Base-by-base conservation (phyloP, 2,113 vertebrate species). In the Brachyhypopomus gauderio region DNA sequence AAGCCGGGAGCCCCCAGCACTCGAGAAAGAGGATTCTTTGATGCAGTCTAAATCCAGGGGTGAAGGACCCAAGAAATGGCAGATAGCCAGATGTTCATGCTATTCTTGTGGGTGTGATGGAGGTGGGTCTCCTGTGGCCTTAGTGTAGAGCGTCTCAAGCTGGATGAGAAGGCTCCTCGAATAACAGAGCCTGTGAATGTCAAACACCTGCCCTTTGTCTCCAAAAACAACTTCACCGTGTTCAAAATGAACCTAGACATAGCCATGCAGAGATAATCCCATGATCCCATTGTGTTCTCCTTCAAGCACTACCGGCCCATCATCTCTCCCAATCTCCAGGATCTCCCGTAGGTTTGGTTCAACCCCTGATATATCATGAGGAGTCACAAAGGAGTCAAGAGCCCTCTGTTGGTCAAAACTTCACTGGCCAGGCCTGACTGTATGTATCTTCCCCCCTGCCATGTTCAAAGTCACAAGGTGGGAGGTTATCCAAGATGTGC, bases 381-480 rank as follows among this genome's bases (percentile, higher is more conserved):
- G 62, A 63, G 45, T n/a, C 70, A 23, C 27, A 7, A 20, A 58
- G 69, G 72, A 84, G 92, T 92, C 93, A 93, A 90, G 92, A 86
- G 56, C 93, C 92, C 93, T 93, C 94, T 94, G 94, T 92, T 91
- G 94, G 92, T 94, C 88, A 92, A 92, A 92, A 90, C 87, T 89
- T 84, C 84, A 94, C 79, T 85, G 74, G 64, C 91, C 93, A 82
- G 75, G 90, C 85, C 80, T 70, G 83, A 72, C 89, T 89, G 91
- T 87, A 93, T 95, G 93, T 90, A 92, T 92, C 90, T 89, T 87
- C 88, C 92, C 91, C 91, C 93, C 94, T 94, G 87, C 90, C 85
- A 94, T 92, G 52, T 94, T 93, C 84, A 91, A 93, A 95, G 94
- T 90, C 94, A 93, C 90, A 87, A 93, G 95, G 94, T 93, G 90